Evolutionary conservation across 2,113 vertebrate genomes (phyloP), one percentile per base, ranked within the genome.

Genomic region (Puntigrus tetrazona): DNA sequence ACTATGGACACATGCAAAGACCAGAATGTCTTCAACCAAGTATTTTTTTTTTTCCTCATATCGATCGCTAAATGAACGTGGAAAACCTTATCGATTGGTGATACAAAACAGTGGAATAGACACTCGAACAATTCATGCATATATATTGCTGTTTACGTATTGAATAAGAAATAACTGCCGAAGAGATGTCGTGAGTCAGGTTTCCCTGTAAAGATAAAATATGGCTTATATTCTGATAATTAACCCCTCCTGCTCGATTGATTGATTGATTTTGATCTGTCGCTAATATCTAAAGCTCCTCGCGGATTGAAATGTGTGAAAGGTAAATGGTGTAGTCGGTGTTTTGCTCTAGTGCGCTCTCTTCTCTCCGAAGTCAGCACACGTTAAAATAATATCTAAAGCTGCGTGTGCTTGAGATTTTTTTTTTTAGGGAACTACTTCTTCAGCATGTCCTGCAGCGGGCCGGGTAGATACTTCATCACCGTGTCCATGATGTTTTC

Each of bases 401-500:
- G 67, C 81, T 75, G 59, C n/a, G 69, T 69, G 74, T 78, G 80
- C 77, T 20, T 36, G 36, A 38, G 13, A 20, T 72, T 63, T 16
- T 36, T 61, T 72, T 63, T 16, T 36, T 61, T 13, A 13, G 50
- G 86, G 18, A 77, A 89, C 94, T 97, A 99, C 95, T 99, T 99
- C 95, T 97, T 99, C 91, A 99, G 96, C 96, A 99, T 98, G 95
- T 99, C 98, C 92, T 99, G 98, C 90, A 99, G 95, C 0, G 97
- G 97, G 69, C 97, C 97, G 0, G 98, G 98, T 90, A 99, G 97
- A 91, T 98, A 99, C 91, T 99, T 99, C 94, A 99, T 97, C 92
- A 99, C 95, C 61, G 96, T 97, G 94, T 99, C 98, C 92, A 99
- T 96, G 95, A 99, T 99, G 95, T 97, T 98, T 85, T 98, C 97